phyloP scores from a whole-genome alignment of 2,888 invertebrate species.

The Cheilosia soror region DNA sequence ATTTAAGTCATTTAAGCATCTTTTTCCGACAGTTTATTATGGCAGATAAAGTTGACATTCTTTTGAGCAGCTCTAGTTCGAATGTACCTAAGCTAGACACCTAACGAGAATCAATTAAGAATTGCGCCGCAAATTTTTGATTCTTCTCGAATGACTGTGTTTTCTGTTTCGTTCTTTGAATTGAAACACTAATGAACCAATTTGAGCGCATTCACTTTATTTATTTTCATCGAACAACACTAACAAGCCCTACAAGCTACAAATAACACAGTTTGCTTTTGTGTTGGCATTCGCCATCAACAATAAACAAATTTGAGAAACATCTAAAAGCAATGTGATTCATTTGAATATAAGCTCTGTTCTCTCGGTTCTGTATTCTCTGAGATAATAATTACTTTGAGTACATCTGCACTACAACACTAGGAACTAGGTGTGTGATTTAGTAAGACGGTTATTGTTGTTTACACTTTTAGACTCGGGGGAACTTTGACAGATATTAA shows the following conservation, averaged over 20 bases:
- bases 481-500: not conserved
- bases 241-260: not conserved
- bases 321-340: not conserved
- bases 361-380: not conserved
- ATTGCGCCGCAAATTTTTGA: not conserved
- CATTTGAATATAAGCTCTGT: no score
- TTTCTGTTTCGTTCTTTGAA: not conserved
- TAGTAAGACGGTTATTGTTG: not conserved
- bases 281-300: not conserved
- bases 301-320: slow-evolving; percentile 3
- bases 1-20: no score
- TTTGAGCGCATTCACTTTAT: not conserved
- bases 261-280: no score
- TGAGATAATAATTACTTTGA: not conserved
- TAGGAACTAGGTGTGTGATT: not conserved
- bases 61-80: not conserved
- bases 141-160: not conserved
- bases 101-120: not conserved
- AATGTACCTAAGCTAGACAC: not conserved
- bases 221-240: not conserved
- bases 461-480: not conserved
- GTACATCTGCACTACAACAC: slow-evolving; percentile 1
- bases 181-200: not conserved
- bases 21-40: not conserved
- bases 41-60: not conserved